Evolutionary conservation across 2,888 invertebrate species (phyloP), one percentile per base, ranked within the genome.

Genomic region (Ariolimax columbianus): DNA sequence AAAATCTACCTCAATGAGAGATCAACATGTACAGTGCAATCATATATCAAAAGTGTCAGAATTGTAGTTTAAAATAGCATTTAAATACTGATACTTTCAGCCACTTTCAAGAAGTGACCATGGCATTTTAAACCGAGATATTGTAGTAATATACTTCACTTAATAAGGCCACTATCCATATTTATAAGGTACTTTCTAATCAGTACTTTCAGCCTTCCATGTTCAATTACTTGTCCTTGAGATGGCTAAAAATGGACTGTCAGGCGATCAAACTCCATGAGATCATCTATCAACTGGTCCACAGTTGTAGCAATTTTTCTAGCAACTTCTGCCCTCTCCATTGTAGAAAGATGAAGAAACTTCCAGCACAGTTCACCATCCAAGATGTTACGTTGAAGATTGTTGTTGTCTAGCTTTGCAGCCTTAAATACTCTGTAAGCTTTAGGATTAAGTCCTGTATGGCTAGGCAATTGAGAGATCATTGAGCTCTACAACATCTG

Each of bases 401-500:
- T 98, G 17, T 96, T 95, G 89, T 97, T 96, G 95, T 94, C 92
- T 11, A 87, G 87, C 23, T 72, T 78, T 30, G 85, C 68, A 40
- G 77, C 86, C 83, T 90, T 88, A 36, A 91, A 86, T 33, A 90
- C 89, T 75, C 91, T 96, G 94, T 96, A 97, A 3, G 97, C 96
- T 93, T 98, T 97, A 9, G 99, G 99, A 95, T 99, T 99, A 68
- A 99, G 95, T 0, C 99, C 99, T 73, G 97, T 98, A 72, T 96
- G 95, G 93, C 99, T 99, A 55, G 97, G 97, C 92, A 97, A 96
- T 93, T 97, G 97, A 85, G 97, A 96, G 80, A 97, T 96, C 92
- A 99, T 95, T 0, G 98, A 97, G 94, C 98, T 99, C 95, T 99
- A 99, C 92, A 99, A 95, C 98, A 99, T 99, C 78, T 98, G 96